Base-by-base conservation (phyloP, 92 coral and sea anemone genomes). In the Actinernus sp. region DNA sequence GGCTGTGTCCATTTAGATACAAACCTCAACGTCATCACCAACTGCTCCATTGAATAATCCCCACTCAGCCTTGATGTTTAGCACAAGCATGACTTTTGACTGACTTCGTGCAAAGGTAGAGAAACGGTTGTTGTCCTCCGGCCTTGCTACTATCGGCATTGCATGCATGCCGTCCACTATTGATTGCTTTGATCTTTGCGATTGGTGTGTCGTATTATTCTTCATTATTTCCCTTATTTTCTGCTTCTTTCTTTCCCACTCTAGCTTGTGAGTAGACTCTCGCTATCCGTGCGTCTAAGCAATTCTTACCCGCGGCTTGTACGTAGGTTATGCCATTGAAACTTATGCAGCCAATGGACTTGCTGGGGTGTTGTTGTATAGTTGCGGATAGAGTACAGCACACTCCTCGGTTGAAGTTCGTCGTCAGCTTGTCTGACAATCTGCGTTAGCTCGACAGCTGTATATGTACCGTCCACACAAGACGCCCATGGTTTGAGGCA, bases 21-120 rank as follows among this genome's bases (percentile, higher is more conserved):
- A 56, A 56, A 76, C 39, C 25, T 65, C 52, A 25, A 76, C 83
- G 0, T 64, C 74, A 64, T 58, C 43, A 21, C 83, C 83, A 4
- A 76, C 83, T 31, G 74, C 83, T 20, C 82, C 82, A 63, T 63
- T 63, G 66, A 6, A 75, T 49, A 76, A 39, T 18, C 73, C 82
- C 74, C 82, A 74, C 43, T 13, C 23, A 24, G 73, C 63, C 55
- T 74, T 45, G 10, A 45, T 12, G 21, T 45, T 8, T n/a, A n/a
- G n/a, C n/a, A n/a, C n/a, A n/a, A n/a, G n/a, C n/a, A n/a, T n/a
- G n/a, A n/a, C n/a, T n/a, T n/a, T n/a, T n/a, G n/a, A n/a, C n/a
- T n/a, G n/a, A n/a, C n/a, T n/a, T n/a, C n/a, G n/a, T n/a, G n/a
- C n/a, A n/a, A n/a, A 76, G 68, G 22, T 76, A 76, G 36, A 74